These are phyloP conservation scores for Drymodes brunneopygia DNA, from an alignment of 2,113 vertebrate species.

Conservation along the genomic window DNA sequence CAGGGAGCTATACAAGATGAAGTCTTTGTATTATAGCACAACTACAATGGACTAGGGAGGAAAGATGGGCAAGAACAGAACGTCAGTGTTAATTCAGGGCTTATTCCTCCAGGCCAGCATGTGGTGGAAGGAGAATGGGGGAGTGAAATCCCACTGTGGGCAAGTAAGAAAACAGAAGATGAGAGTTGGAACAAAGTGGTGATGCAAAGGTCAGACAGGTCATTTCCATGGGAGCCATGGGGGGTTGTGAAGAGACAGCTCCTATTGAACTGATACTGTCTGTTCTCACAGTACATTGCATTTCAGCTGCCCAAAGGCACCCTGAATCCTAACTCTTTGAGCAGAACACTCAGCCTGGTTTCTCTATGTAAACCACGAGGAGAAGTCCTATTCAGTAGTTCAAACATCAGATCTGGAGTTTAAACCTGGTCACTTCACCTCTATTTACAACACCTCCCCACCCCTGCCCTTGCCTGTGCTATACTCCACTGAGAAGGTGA, in stretches of 20 bases:
- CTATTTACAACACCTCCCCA: not conserved
- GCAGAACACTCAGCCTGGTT: not conserved
- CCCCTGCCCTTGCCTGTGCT: not conserved
- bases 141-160: not conserved
- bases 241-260: not conserved
- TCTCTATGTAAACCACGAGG: not conserved
- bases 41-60: not conserved
- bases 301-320: not conserved
- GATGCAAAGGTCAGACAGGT: not conserved
- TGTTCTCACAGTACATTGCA: not conserved
- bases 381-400: not conserved
- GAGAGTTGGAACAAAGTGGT: not conserved
- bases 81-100: not conserved
- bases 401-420: not conserved
- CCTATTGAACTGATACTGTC: rapidly evolving
- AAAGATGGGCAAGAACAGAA: not conserved
- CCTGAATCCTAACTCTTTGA: not conserved
- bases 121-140: not conserved
- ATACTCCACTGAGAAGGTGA: not conserved
- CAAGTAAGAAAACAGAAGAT: not conserved
- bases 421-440: rapidly evolving
- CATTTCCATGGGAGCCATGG: not conserved
- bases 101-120: not conserved
- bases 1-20: not conserved
- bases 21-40: not conserved